These are phyloP conservation scores for Archips crataeganus DNA, from an alignment of 2,888 invertebrate species.

Conservation along the genomic window DNA sequence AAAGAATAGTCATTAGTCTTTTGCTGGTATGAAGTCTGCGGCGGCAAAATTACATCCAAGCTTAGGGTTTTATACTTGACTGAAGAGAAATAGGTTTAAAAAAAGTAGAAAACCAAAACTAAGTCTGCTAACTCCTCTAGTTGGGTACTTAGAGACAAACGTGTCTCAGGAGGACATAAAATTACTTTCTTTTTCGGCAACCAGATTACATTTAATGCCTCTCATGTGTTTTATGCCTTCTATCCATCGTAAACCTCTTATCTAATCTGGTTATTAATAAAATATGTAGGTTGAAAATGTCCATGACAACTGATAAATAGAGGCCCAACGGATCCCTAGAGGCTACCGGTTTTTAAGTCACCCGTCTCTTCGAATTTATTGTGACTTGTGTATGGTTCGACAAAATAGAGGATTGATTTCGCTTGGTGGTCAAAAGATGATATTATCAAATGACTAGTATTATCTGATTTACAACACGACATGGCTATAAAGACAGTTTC, in stretches of 20 bases:
- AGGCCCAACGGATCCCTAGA: slow-evolving; percentile 3
- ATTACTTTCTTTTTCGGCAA: slow-evolving; percentile 16
- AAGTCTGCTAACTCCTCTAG: not conserved
- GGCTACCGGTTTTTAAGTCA: slow-evolving; percentile 21
- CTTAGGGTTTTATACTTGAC: not conserved
- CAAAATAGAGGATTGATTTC: slow-evolving; percentile 19
- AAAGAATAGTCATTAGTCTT: not conserved
- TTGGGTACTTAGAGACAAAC: slow-evolving; percentile 1
- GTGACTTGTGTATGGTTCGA: slow-evolving; percentile 12
- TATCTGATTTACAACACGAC: slow-evolving; percentile 3
- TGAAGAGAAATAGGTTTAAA: not conserved
- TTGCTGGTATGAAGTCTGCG: not conserved
- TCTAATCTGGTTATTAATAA: slow-evolving; percentile 39
- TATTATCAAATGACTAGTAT: slow-evolving; percentile 11
- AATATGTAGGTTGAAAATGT: slow-evolving; percentile 23
- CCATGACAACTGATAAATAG: slow-evolving; percentile 31
- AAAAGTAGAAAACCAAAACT: not conserved
- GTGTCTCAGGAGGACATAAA: not conserved
- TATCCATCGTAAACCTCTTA: slow-evolving; percentile 32
- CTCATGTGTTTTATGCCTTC: slow-evolving; percentile 16
- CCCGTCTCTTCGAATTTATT: not conserved
- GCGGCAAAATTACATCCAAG: not conserved
- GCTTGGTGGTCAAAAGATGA: slow-evolving; percentile 15
- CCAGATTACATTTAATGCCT: slow-evolving; percentile 12
- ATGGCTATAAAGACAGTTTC: slow-evolving; percentile 27